Evolutionary conservation across 1,140 invertebrate species (phyloP), one percentile per base, ranked within the genome.

Genomic region (Neotoxoptera formosana): DNA sequence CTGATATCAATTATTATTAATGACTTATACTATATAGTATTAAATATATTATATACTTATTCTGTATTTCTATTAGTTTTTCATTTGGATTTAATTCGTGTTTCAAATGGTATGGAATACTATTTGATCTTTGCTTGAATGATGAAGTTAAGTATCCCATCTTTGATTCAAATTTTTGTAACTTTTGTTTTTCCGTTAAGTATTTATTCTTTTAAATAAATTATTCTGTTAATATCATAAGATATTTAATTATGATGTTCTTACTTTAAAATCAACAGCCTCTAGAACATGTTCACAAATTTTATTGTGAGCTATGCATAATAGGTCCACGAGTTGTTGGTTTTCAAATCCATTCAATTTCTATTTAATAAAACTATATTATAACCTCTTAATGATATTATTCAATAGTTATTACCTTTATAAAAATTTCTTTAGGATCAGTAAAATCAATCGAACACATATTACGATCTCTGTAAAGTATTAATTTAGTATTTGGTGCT

Each of bases 361-460:
- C 91, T 93, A 47, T 93, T 36, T 21, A 86, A 84, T 20, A 86
- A 93, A 81, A 76, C n/a, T 21, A 90, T 90, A 89, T 76, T 45
- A 47, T n/a, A 76, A 76, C 11, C 60, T 21, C 17, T 47, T 25
- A 7, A 48, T 91, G 34, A 76, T 91, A 48, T 91, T 34, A 76
- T 41, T 56, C 0, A 45, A n/a, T n/a, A 84, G 23, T 76, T 17
- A 53, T 47, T 67, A 90, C 89, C 89, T 67, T 67, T n/a, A 60
- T n/a, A 90, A 90, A 67, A 67, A 45, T 45, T 8, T 67, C 36
- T 90, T 60, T 67, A 17, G 89, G 41, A 67, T 67, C 53, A 0
- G 25, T n/a, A 90, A 90, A 90, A 67, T 90, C 53, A 7, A 90
- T 90, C 67, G 14, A n/a, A 60, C 14, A n/a, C 23, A 60, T 45